phyloP scores from a whole-genome alignment of 2,113 vertebrate species.

The Rhynchopsitta pachyrhyncha region DNA sequence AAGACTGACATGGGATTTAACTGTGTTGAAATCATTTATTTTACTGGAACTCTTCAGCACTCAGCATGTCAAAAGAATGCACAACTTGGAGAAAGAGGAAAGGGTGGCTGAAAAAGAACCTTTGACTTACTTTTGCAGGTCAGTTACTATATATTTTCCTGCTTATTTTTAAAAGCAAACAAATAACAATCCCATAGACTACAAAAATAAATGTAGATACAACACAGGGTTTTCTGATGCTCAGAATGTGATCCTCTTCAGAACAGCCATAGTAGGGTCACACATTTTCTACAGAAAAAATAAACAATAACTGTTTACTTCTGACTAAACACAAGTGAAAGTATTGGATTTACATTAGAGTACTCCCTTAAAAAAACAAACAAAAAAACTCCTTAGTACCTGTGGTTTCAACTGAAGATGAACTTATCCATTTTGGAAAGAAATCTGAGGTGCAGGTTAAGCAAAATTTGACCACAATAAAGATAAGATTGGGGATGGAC shows the following conservation, averaged over 20 bases:
- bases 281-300: background rate
- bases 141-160: background rate
- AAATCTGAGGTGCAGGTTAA: background rate
- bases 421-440: background rate
- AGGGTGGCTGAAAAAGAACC: background rate
- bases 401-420: background rate
- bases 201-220: background rate
- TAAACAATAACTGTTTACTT: background rate
- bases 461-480: background rate
- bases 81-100: background rate
- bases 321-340: background rate
- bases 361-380: background rate
- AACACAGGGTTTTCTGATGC: background rate
- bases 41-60: background rate
- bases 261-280: background rate
- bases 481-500: background rate
- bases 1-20: background rate
- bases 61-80: background rate
- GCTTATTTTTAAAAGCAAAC: background rate
- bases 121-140: background rate
- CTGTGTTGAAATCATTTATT: background rate
- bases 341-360: background rate
- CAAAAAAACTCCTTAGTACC: background rate
- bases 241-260: background rate
- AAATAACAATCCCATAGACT: background rate